Evolutionary conservation across 2,888 invertebrate species (phyloP).

Genomic region (Cheilosia scutellata): DNA sequence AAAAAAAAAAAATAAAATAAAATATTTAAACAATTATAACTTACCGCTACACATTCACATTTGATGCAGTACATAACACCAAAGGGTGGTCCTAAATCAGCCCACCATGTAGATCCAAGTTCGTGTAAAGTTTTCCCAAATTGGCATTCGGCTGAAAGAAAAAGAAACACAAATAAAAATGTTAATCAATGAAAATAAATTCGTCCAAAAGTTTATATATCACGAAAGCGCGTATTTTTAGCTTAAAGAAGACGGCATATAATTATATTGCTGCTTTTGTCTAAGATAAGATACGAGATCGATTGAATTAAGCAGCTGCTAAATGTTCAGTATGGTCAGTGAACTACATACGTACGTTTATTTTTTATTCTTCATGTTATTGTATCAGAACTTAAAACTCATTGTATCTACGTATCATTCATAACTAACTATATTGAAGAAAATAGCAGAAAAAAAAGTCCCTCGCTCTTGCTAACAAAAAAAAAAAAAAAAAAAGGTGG

Average conservation of each 20-base stretch:
- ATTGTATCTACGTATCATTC: slow-evolving; percentile 6
- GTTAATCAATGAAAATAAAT: too few species aligned
- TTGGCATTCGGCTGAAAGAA: slow-evolving; percentile 90
- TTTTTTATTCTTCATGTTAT: slow-evolving; percentile 22
- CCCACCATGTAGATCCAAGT: slow-evolving; percentile 95
- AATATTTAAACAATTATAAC: slow-evolving; percentile 80
- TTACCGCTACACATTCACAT: slow-evolving; percentile 97
- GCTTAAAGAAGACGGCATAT: slow-evolving; percentile 4
- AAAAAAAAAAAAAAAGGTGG: slow-evolving; percentile 74
- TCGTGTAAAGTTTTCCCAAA: slow-evolving; percentile 95
- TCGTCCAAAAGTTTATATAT: background rate
- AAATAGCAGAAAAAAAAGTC: slow-evolving; percentile 36
- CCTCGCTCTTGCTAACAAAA: slow-evolving; percentile 52
- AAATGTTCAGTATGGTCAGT: slow-evolving; percentile 37
- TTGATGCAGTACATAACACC: slow-evolving; percentile 97
- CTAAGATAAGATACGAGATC: slow-evolving; percentile 46
- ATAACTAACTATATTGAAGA: slow-evolving; percentile 84
- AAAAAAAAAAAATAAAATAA: slow-evolving; percentile 21
- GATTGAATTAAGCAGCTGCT: slow-evolving; percentile 1
- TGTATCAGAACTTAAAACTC: slow-evolving; percentile 1
- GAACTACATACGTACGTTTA: slow-evolving; percentile 36
- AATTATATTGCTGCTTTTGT: background rate
- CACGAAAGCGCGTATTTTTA: slow-evolving; percentile 4
- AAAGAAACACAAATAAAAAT: slow-evolving; percentile 11
- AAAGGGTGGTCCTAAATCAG: slow-evolving; percentile 96